Conservation (phyloP, 2,113 vertebrate species). For the Pomatostomus ruficeps region DNA sequence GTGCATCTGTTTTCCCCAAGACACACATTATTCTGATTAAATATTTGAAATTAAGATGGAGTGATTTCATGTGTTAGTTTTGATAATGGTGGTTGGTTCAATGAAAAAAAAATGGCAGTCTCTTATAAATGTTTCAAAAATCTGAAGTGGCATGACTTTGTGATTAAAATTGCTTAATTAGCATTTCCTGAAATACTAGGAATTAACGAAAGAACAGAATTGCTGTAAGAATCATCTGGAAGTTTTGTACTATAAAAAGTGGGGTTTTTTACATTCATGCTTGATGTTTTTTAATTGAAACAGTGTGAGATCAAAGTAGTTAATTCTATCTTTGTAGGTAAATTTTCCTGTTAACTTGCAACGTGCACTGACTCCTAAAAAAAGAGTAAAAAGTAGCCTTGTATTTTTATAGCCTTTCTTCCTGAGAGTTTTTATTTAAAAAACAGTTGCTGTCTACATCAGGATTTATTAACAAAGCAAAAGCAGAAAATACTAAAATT, state of each 20-base stretch:
- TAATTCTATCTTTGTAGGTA: background rate
- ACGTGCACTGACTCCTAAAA: background rate
- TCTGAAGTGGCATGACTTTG: background rate
- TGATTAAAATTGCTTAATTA: slow-evolving; percentile 46
- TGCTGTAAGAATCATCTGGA: background rate
- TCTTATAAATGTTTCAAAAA: background rate
- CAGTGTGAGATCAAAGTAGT: background rate
- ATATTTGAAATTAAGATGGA: slow-evolving; percentile 42
- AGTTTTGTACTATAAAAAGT: background rate
- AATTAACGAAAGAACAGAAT: background rate
- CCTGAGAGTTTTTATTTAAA: background rate
- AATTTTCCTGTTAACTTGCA: background rate
- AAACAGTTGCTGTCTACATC: background rate
- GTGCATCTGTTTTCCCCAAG: background rate
- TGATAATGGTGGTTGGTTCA: background rate
- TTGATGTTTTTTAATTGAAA: background rate
- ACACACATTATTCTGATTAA: slow-evolving; percentile 49
- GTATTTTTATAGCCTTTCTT: background rate
- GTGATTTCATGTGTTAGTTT: background rate
- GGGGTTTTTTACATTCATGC: rapidly evolving
- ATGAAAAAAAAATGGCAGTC: background rate
- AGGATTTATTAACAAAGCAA: background rate
- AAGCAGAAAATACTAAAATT: background rate
- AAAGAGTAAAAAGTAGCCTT: background rate
- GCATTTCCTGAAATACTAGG: background rate